Conservation (phyloP, 1,140 invertebrate genomes). For the Atopsyche davidsoni region DNA sequence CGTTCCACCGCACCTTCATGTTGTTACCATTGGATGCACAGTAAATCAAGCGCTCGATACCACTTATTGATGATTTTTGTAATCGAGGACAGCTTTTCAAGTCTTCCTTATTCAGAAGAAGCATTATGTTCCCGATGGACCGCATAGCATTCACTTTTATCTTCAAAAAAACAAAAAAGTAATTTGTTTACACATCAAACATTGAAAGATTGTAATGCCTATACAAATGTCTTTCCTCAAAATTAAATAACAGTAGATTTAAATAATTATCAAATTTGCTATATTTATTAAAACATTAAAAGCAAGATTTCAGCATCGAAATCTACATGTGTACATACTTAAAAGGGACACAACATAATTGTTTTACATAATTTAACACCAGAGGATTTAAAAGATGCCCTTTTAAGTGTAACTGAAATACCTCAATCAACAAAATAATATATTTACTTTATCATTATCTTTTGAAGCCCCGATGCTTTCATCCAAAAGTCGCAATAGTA, state of each 20-base stretch:
- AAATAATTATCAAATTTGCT: too few species aligned
- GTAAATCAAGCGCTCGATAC: conserved; percentile 58
- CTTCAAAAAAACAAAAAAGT: conserved; percentile 28
- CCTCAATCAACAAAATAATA: too few species aligned
- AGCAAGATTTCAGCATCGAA: too few species aligned
- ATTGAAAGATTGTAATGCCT: background rate
- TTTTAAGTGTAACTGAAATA: too few species aligned
- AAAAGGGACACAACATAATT: too few species aligned
- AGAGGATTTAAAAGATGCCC: too few species aligned
- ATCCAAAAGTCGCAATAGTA: conserved; percentile 62
- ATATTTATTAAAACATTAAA: too few species aligned
- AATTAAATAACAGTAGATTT: too few species aligned
- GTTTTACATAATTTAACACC: too few species aligned
- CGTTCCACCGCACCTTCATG: conserved; percentile 88
- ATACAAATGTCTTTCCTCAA: too few species aligned
- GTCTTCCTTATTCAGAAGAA: conserved; percentile 53
- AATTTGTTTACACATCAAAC: background rate
- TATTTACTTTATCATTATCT: conserved; percentile 65
- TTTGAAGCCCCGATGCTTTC: conserved; percentile 56
- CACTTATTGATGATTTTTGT: conserved; percentile 46
- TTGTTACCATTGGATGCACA: conserved; percentile 61
- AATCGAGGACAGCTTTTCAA: conserved; percentile 44
- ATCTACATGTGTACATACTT: too few species aligned
- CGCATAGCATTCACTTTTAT: conserved; percentile 73
- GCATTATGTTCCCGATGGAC: conserved; percentile 71